Evolutionary conservation across 2,888 invertebrate species (phyloP).

Genomic region (Drosophila greeni): DNA sequence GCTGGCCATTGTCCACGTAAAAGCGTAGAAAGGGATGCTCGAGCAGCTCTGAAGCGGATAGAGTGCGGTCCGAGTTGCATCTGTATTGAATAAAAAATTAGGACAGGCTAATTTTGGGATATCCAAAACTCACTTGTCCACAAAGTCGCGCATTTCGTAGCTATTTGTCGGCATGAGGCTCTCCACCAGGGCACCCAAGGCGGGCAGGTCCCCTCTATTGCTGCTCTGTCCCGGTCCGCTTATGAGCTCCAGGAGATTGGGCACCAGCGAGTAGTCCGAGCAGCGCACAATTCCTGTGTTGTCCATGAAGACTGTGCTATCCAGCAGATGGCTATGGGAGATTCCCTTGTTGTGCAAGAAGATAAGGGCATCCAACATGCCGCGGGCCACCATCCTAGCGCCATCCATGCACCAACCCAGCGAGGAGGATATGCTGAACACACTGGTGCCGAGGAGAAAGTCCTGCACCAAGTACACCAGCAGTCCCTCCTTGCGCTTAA

Average conservation of each 20-base stretch:
- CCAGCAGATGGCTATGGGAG: slow-evolving; percentile 89
- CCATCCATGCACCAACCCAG: slow-evolving; percentile 79
- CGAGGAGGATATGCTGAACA: slow-evolving; percentile 75
- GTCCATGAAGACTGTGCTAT: slow-evolving; percentile 86
- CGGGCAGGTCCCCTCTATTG: slow-evolving; percentile 76
- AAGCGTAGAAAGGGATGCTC: slow-evolving; percentile 86
- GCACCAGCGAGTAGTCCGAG: slow-evolving; percentile 77
- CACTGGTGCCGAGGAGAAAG: slow-evolving; percentile 80
- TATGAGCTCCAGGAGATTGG: slow-evolving; percentile 76
- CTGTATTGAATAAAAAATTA: slow-evolving; percentile 37
- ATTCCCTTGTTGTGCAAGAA: slow-evolving; percentile 90
- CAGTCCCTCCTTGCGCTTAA: slow-evolving; percentile 82
- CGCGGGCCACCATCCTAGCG: slow-evolving; percentile 82
- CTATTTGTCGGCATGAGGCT: slow-evolving; percentile 75
- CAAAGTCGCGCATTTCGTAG: slow-evolving; percentile 78
- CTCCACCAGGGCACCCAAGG: slow-evolving; percentile 78
- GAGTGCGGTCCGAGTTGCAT: slow-evolving; percentile 79
- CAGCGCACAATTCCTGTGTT: slow-evolving; percentile 80
- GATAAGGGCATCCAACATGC: slow-evolving; percentile 86
- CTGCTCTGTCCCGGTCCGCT: slow-evolving; percentile 69
- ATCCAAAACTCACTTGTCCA: slow-evolving; percentile 73
- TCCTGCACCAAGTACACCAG: slow-evolving; percentile 85
- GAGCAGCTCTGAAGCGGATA: slow-evolving; percentile 87
- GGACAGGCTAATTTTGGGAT: too few relatives aligned
- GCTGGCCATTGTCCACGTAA: slow-evolving; percentile 60